Conservation (phyloP, 2,797 vertebrate species). For the Prunella strophiata region DNA sequence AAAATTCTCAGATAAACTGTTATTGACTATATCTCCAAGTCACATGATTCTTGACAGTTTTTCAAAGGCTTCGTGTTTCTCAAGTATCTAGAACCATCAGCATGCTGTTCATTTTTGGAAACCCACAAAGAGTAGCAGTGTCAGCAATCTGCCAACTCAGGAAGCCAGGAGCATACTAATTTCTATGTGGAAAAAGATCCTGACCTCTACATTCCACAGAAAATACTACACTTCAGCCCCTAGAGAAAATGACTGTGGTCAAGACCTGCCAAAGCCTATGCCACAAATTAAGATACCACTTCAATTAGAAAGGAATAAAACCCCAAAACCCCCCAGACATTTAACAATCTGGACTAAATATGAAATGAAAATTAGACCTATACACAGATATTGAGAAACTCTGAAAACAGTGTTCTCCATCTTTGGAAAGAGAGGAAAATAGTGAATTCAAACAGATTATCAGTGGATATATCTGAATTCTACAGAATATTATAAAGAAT, state of each 20-base stretch:
- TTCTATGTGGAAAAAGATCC: not conserved
- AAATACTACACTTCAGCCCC: not conserved
- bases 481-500: not conserved
- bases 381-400: not conserved
- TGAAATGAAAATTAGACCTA: not conserved
- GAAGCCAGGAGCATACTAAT: not conserved
- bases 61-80: not conserved
- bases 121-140: not conserved
- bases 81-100: not conserved
- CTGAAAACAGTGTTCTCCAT: not conserved
- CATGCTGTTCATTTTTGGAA: not conserved
- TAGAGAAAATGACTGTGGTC: not conserved
- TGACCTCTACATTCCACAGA: not conserved
- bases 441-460: not conserved
- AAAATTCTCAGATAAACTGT: not conserved
- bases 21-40: not conserved
- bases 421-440: not conserved
- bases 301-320: not conserved
- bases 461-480: not conserved
- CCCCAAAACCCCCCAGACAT: fast-evolving
- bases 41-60: not conserved
- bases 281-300: not conserved
- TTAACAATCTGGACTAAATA: not conserved
- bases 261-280: not conserved
- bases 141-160: not conserved